These are phyloP conservation scores for Leptinotarsa juncta DNA, from an alignment of 2,888 invertebrate species.

Conservation along the genomic window DNA sequence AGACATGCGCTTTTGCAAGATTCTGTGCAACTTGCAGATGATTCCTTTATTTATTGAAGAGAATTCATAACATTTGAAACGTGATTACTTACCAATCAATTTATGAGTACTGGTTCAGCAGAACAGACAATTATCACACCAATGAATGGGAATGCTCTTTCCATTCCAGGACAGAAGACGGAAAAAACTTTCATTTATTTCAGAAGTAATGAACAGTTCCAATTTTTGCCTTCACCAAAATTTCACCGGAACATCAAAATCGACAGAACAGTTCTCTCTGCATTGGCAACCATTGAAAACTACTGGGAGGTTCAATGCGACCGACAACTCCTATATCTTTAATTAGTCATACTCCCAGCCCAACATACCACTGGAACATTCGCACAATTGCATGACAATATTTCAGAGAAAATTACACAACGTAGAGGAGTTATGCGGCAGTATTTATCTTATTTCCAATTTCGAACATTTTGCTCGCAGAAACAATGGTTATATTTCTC, in stretches of 20 bases:
- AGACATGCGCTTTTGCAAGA: no score
- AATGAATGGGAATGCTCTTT: no score
- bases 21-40: no score
- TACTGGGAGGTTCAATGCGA: neutral
- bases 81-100: no score
- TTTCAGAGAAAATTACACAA: constrained; percentile 45
- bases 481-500: constrained; percentile 31
- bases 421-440: constrained; percentile 36
- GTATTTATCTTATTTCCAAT: constrained; percentile 41
- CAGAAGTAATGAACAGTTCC: neutral
- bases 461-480: constrained; percentile 28
- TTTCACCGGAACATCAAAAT: neutral
- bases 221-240: neutral
- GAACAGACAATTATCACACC: no score
- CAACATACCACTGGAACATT: constrained; percentile 24
- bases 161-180: no score
- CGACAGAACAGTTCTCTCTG: neutral
- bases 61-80: no score
- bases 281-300: constrained; percentile 1
- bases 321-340: constrained; percentile 18
- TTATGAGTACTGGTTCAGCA: no score
- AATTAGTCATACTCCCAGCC: constrained; percentile 27
- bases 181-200: no score
- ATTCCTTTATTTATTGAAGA: no score
- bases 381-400: constrained; percentile 39